Percentiles rank a stretch among this genome's conserved stretches.
Conservation (phyloP, 2,888 invertebrate species). For the Acanthococcus lagerstroemiae region DNA sequence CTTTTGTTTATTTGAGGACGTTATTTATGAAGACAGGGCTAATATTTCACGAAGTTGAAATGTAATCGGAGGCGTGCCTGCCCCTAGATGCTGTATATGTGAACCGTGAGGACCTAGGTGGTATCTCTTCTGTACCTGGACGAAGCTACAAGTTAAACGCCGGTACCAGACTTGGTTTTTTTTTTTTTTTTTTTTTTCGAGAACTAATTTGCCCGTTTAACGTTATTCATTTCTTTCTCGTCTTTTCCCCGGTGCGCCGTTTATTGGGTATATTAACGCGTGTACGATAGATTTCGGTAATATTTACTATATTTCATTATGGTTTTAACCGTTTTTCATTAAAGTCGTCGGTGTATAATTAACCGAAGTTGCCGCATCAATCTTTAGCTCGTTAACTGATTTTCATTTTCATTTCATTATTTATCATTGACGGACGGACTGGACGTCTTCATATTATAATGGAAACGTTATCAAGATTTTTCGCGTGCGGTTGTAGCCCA, state of each 20-base stretch:
- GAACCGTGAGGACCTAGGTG: neutral
- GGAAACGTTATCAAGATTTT: too few species aligned
- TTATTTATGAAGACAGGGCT: slow-evolving; percentile 28
- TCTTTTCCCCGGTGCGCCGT: neutral
- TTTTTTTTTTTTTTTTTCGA: too few species aligned
- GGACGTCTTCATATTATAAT: slow-evolving; percentile 18
- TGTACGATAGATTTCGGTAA: neutral
- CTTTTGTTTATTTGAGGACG: slow-evolving; percentile 27
- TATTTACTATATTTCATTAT: neutral
- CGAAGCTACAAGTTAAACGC: too few species aligned
- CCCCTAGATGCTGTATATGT: neutral
- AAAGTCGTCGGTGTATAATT: slow-evolving; percentile 17
- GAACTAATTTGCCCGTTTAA: too few species aligned
- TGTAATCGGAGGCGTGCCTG: slow-evolving; percentile 27
- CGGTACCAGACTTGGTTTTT: too few species aligned
- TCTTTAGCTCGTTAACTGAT: slow-evolving; percentile 28
- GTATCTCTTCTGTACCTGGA: neutral
- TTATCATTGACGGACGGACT: slow-evolving; percentile 26
- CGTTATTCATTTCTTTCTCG: too few species aligned
- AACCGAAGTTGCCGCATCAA: slow-evolving; percentile 22
- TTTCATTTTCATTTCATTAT: slow-evolving; percentile 18
- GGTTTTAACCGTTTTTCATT: neutral
- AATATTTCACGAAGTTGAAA: slow-evolving; percentile 27
- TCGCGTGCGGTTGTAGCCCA: too few species aligned
- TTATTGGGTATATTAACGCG: too few species aligned